Evolutionary conservation across 1,140 invertebrate species (phyloP).

Genomic region (Nautilus pompilius): DNA sequence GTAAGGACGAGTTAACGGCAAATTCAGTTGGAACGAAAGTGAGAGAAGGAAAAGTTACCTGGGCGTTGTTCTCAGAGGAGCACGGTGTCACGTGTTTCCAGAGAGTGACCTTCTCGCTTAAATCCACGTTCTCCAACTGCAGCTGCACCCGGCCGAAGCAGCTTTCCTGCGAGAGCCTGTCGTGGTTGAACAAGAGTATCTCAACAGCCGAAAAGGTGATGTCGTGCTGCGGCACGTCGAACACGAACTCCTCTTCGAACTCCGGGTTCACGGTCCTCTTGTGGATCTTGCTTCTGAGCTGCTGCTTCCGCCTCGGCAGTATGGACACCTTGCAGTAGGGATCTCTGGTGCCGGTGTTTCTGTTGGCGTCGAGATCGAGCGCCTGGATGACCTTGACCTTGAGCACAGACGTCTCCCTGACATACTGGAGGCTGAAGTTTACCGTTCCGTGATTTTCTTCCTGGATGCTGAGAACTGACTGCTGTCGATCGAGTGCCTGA

Average conservation of each 20-base stretch:
- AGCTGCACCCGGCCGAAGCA: constrained; percentile 48
- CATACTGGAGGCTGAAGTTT: constrained; percentile 43
- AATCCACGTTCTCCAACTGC: constrained; percentile 39
- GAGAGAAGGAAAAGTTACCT: constrained; percentile 10
- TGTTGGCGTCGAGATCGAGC: constrained; percentile 41
- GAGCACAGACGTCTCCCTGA: constrained; percentile 43
- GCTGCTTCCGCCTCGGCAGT: constrained; percentile 33
- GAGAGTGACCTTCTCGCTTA: constrained; percentile 37
- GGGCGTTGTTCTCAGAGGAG: constrained; percentile 41
- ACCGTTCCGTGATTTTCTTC: constrained; percentile 47
- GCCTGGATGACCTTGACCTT: constrained; percentile 47
- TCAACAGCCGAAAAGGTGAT: constrained; percentile 40
- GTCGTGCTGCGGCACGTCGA: constrained; percentile 38
- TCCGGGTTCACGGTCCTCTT: constrained; percentile 65
- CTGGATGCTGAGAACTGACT: constrained; percentile 36
- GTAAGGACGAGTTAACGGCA: no score
- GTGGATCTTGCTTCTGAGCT: constrained; percentile 56
- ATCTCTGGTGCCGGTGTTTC: constrained; percentile 44
- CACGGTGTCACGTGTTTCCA: constrained; percentile 45
- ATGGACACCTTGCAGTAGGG: constrained; percentile 47
- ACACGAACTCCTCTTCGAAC: constrained; percentile 55
- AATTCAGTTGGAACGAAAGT: not conserved
- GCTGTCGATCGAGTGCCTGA: constrained; percentile 31
- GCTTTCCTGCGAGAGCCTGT: constrained; percentile 49
- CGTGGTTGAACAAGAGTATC: constrained; percentile 46